phyloP scores from a whole-genome alignment of 2,888 invertebrate genomes.

The Parochlus steinenii region DNA sequence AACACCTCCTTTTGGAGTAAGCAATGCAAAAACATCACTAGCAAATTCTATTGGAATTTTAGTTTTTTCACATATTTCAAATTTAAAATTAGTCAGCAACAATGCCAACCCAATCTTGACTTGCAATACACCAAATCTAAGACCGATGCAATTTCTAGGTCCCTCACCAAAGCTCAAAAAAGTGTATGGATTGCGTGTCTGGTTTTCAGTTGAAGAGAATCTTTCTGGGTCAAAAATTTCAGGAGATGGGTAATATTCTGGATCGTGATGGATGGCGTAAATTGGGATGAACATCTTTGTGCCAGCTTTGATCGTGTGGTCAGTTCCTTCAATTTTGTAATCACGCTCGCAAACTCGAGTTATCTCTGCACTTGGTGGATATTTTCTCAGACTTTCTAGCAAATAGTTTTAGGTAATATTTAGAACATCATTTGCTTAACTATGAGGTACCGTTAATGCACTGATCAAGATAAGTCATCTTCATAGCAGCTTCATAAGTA shows the following conservation, averaged over 20 bases:
- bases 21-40: background rate
- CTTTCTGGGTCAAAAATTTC: constrained; percentile 6
- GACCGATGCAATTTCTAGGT: constrained; percentile 4
- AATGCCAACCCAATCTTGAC: constrained; percentile 8
- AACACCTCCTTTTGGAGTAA: background rate
- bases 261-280: constrained; percentile 10
- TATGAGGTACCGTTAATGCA: constrained; percentile 24
- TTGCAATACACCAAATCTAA: constrained; percentile 6
- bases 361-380: constrained; percentile 8
- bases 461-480: constrained; percentile 29
- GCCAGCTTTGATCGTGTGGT: constrained; percentile 1
- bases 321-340: constrained; percentile 1
- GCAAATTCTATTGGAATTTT: constrained; percentile 6
- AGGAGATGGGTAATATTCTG: constrained; percentile 4
- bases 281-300: background rate
- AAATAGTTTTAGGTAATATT: background rate
- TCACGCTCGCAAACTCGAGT: constrained; percentile 2
- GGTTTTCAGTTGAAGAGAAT: background rate
- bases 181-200: constrained; percentile 2
- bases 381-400: constrained; percentile 8
- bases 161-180: constrained; percentile 11
- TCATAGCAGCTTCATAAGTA: constrained; percentile 25
- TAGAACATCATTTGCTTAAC: background rate
- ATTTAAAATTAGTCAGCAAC: constrained; percentile 6
- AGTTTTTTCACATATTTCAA: constrained; percentile 8